Base-by-base conservation (phyloP, 2,888 invertebrate genomes). In the Actias luna region DNA sequence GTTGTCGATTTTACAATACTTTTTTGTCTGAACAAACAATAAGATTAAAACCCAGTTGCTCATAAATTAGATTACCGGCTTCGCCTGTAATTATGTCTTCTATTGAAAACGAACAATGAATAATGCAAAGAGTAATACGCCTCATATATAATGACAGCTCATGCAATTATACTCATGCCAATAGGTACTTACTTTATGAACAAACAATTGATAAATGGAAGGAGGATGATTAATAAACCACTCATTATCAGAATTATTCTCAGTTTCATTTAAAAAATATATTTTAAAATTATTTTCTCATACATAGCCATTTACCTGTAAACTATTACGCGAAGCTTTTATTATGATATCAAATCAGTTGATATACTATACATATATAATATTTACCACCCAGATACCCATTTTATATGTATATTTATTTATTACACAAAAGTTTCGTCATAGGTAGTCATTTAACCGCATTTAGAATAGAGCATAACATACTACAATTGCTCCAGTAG, bases 91-190 rank as follows among this genome's bases (percentile, higher is more conserved):
- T 64, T 62, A 63, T 60, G 61, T 66, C 61, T 65, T 65, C 50
- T 64, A 67, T 65, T 63, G 63, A 60, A 66, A 66, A 31, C 65
- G 61, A 67, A 67, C 67, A 72, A 67, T 71, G 66, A 66, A 59
- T 65, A 52, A 61, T 63, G 65, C 62, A 65, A 63, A 55, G 65
- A 65, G 63, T 65, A 58, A 63, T 61, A 60, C 64, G 59, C 62
- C 59, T 62, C 62, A 65, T 66, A 67, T 25, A 69, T 66, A 67
- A 67, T 64, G 64, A 67, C 65, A 65, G 67, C 67, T 64, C 63
- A 66, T 57, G 69, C 66, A 65, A 68, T 52, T 42, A 58, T 27
- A 35, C 33, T 33, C 12, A 22, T 59, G 46, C 52, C 52, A 36
- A 22, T 27, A 50, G 27, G 25, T 50, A 36, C 59, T 36, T 27